phyloP scores from a whole-genome alignment of 2,888 invertebrate species.

The Thumatha senex region DNA sequence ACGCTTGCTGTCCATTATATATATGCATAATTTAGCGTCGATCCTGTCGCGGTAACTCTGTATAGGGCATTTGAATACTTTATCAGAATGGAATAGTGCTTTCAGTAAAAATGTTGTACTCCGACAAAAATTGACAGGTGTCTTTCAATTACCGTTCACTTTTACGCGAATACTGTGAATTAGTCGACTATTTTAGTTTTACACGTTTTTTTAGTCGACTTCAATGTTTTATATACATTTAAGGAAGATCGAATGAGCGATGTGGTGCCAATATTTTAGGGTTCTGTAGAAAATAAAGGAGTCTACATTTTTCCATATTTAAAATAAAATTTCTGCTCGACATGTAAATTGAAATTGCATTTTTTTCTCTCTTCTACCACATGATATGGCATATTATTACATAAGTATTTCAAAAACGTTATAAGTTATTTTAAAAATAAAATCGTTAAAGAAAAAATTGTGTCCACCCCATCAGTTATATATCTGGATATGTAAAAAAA shows the following conservation, averaged over 20 bases:
- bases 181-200: slow-evolving; percentile 24
- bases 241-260: slow-evolving; percentile 6
- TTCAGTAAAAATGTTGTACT: slow-evolving; percentile 56
- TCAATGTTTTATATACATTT: slow-evolving; percentile 11
- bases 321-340: too few species aligned
- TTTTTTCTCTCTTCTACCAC: too few species aligned
- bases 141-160: slow-evolving; percentile 60
- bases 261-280: neutral
- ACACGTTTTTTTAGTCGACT: slow-evolving; percentile 16
- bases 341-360: too few species aligned
- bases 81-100: slow-evolving; percentile 56
- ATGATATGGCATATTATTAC: too few species aligned
- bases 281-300: too few species aligned
- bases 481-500: too few species aligned
- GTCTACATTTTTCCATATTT: too few species aligned
- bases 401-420: too few species aligned
- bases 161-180: slow-evolving; percentile 21
- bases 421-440: too few species aligned
- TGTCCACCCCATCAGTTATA: too few species aligned
- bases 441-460: too few species aligned
- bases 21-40: slow-evolving; percentile 75
- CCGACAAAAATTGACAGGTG: slow-evolving; percentile 67
- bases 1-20: slow-evolving; percentile 71
- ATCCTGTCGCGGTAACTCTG: slow-evolving; percentile 64
- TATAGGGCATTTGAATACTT: slow-evolving; percentile 72